Conservation (phyloP, 2,888 invertebrate species). For the Adineta ricciae region DNA sequence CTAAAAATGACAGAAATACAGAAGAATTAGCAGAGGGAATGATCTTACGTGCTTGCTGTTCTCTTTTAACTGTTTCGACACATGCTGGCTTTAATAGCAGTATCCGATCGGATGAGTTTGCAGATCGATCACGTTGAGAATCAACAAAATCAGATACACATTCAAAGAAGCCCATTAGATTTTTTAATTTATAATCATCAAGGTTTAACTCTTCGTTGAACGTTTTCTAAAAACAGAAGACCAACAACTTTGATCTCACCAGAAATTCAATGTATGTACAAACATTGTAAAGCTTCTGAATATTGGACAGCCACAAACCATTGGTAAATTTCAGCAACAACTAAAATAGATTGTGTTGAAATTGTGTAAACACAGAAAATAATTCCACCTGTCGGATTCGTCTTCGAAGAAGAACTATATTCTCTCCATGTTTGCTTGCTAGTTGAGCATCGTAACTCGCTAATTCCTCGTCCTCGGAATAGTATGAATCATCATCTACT, state of each 20-base stretch:
- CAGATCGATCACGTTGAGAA: neutral
- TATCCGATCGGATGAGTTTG: neutral
- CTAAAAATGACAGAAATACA: neutral
- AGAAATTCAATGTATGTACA: neutral
- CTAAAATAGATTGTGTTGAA: neutral
- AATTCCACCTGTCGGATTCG: neutral
- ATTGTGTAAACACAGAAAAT: too few relatives aligned
- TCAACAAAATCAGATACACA: neutral
- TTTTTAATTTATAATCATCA: neutral
- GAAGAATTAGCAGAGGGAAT: neutral
- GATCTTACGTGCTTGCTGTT: neutral
- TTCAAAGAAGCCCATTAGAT: neutral
- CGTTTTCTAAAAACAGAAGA: neutral
- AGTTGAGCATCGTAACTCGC: neutral
- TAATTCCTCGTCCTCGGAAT: neutral
- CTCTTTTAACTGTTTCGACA: neutral
- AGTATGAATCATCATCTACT: neutral
- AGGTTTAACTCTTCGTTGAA: neutral
- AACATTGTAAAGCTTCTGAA: neutral
- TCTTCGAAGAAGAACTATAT: neutral
- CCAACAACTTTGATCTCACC: too few relatives aligned
- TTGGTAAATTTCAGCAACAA: neutral
- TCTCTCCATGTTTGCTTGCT: neutral
- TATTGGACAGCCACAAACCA: neutral
- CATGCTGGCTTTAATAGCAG: neutral